These are phyloP conservation scores for Ceratitis capitata DNA, from an alignment of 1,140 invertebrate species.

Conservation along the genomic window DNA sequence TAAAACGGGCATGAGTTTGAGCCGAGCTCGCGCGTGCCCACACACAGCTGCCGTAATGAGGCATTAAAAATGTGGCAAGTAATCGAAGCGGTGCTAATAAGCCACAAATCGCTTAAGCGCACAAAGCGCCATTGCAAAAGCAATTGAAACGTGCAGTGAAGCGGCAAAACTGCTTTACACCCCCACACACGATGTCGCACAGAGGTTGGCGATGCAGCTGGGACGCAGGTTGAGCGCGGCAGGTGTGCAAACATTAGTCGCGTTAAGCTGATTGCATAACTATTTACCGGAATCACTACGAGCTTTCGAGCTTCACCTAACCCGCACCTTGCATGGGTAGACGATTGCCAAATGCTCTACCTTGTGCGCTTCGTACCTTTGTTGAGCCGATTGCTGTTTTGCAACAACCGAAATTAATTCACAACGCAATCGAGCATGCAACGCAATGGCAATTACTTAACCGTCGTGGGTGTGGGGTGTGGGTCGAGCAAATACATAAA, in stretches of 20 bases:
- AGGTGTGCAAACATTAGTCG: slow-evolving; percentile 15
- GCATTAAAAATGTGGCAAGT: slow-evolving; percentile 28
- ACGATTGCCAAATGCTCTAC: background rate
- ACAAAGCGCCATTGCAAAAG: background rate
- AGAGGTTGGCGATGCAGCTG: background rate
- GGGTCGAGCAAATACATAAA: no score
- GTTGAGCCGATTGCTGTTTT: background rate
- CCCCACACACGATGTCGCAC: background rate
- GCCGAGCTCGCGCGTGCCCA: background rate
- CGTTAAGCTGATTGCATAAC: slow-evolving; percentile 35
- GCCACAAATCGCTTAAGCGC: slow-evolving; percentile 15
- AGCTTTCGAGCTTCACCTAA: background rate
- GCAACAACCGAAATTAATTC: slow-evolving; percentile 21
- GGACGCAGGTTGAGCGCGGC: background rate
- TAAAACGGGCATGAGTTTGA: no score
- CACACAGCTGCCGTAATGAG: slow-evolving; percentile 6
- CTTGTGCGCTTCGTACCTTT: no score
- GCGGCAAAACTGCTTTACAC: slow-evolving; percentile 1
- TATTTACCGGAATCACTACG: slow-evolving; percentile 11
- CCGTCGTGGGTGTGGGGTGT: background rate
- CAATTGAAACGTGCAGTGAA: background rate
- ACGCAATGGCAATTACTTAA: background rate
- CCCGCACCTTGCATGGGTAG: background rate
- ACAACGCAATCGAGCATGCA: slow-evolving; percentile 24
- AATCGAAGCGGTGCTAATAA: slow-evolving; percentile 30